These are phyloP conservation scores for Agrochola circellaris DNA, from an alignment of 2,888 invertebrate species.

Conservation along the genomic window DNA sequence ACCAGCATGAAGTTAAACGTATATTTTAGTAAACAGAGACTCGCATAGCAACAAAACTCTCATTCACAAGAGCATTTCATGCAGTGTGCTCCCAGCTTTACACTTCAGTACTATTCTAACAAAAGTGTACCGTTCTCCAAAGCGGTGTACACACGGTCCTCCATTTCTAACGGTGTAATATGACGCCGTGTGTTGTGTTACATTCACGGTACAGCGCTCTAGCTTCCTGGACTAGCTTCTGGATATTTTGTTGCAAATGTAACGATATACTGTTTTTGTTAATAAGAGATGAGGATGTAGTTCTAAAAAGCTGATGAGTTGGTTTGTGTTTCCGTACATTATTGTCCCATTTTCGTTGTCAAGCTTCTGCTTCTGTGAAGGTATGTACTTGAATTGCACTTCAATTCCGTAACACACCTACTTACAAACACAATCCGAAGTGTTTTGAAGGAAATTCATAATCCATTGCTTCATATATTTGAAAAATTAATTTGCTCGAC, in stretches of 20 bases:
- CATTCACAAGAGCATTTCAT: slow-evolving; percentile 27
- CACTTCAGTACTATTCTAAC: slow-evolving; percentile 44
- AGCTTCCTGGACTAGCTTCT: slow-evolving; percentile 60
- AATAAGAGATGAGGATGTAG: neutral
- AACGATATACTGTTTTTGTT: slow-evolving; percentile 13
- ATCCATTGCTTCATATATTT: neutral
- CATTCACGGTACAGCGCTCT: slow-evolving; percentile 58
- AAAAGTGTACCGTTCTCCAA: slow-evolving; percentile 59
- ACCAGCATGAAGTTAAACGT: too few relatives aligned
- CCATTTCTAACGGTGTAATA: slow-evolving; percentile 59
- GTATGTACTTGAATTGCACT: too few relatives aligned
- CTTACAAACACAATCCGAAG: neutral
- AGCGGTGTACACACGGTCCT: slow-evolving; percentile 61
- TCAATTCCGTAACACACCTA: too few relatives aligned
- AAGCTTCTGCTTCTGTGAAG: neutral
- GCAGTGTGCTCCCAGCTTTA: slow-evolving; percentile 30
- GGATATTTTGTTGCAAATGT: slow-evolving; percentile 57
- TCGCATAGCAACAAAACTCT: slow-evolving; percentile 14
- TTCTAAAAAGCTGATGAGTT: neutral
- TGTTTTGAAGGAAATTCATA: neutral
- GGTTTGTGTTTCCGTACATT: neutral
- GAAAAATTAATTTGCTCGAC: neutral
- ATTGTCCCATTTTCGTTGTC: neutral
- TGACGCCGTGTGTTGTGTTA: slow-evolving; percentile 59
- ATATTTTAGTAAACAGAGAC: neutral